Percentiles rank a stretch among this genome's conserved stretches.
Evolutionary conservation across 2,888 invertebrate genomes (phyloP).

Genomic region (Eilema caniola): DNA sequence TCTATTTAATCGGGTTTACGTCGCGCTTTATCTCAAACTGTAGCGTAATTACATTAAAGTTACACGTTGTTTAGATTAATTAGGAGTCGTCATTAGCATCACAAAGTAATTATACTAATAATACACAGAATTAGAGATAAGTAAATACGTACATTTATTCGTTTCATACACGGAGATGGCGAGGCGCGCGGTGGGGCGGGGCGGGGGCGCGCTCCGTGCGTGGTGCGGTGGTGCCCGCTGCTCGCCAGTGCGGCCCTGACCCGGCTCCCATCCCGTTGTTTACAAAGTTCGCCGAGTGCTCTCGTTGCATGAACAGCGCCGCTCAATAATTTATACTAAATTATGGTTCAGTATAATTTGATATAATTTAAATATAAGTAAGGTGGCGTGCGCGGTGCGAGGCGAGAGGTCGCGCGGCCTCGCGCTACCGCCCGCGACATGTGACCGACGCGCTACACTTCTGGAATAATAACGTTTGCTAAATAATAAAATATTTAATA

Average conservation of each 20-base stretch:
- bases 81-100: conserved; percentile 24
- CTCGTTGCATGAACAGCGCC: background rate
- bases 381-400: conserved; percentile 13
- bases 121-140: conserved; percentile 17
- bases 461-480: background rate
- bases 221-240: too few relatives aligned
- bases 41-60: conserved; percentile 22
- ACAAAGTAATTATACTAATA: conserved; percentile 18
- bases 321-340: conserved; percentile 8
- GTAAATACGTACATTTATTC: conserved; percentile 3
- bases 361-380: conserved; percentile 18
- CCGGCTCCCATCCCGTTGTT: too few relatives aligned
- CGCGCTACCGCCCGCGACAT: background rate
- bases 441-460: background rate
- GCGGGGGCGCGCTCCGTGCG: background rate
- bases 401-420: conserved; percentile 16
- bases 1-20: background rate
- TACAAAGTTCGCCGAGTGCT: background rate
- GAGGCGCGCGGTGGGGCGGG: background rate
- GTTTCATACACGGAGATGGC: background rate
- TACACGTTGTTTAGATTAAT: conserved; percentile 23
- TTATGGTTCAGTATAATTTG: conserved; percentile 9
- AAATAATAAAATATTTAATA: background rate
- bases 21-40: conserved; percentile 20
- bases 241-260: background rate